phyloP scores from a whole-genome alignment of 2,888 invertebrate species.

The Acanthosoma haemorrhoidale region DNA sequence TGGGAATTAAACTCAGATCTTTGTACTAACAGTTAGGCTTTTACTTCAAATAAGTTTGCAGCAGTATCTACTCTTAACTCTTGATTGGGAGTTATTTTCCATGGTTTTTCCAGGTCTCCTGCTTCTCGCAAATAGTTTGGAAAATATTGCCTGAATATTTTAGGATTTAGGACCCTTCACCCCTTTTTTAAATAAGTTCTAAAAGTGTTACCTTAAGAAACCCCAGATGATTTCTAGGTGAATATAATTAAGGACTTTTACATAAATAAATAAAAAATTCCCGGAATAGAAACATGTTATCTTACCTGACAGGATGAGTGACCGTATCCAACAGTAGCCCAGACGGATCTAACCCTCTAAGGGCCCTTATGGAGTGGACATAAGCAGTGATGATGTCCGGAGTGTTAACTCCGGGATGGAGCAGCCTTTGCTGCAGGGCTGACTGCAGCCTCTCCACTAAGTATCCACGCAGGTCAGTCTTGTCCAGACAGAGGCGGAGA shows the following conservation, averaged over 20 bases:
- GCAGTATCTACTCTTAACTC: too few species aligned
- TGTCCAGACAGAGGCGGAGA: slow-evolving; percentile 74
- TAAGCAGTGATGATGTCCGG: slow-evolving; percentile 94
- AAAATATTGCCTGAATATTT: too few species aligned
- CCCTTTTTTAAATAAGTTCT: neutral
- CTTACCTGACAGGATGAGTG: slow-evolving; percentile 76
- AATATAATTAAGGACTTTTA: neutral
- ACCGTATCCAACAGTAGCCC: slow-evolving; percentile 92
- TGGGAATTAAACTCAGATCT: too few species aligned
- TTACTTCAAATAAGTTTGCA: too few species aligned
- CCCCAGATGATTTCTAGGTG: too few species aligned
- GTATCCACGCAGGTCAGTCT: slow-evolving; percentile 73
- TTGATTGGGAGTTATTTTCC: too few species aligned
- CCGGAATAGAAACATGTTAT: neutral
- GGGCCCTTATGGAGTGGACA: slow-evolving; percentile 87
- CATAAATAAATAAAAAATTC: neutral
- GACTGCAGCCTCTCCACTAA: slow-evolving; percentile 73
- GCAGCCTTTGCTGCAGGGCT: slow-evolving; percentile 75
- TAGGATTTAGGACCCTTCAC: too few species aligned
- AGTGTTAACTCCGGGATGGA: slow-evolving; percentile 94
- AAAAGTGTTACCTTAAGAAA: too few species aligned
- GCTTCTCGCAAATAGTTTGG: too few species aligned
- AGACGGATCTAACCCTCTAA: slow-evolving; percentile 85
- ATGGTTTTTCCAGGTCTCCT: too few species aligned
- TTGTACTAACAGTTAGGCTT: too few species aligned